A percentile compares a stretch with the other conserved stretches of the same genome.
Evolutionary conservation across 2,797 vertebrate species (phyloP).

Genomic region (Mormyrus proboscirostris): DNA sequence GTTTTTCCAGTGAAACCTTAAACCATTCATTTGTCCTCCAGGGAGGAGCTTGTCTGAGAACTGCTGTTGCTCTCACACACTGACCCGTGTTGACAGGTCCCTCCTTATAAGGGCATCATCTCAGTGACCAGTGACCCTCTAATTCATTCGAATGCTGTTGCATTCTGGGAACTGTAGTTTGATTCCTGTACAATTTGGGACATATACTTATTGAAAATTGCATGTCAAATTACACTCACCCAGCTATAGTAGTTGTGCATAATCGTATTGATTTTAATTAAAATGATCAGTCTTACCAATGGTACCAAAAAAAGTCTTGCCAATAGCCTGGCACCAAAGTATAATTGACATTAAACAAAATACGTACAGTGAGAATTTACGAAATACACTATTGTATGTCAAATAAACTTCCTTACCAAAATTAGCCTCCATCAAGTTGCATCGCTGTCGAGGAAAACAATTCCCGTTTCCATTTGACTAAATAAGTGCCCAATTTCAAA

Average conservation of each 20-base stretch:
- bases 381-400: background rate
- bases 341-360: background rate
- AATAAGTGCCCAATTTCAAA: background rate
- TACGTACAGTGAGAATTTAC: background rate
- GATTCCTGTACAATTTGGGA: background rate
- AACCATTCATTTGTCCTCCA: background rate
- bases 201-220: background rate
- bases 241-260: background rate
- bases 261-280: background rate
- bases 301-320: background rate
- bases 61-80: background rate
- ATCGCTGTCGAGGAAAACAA: background rate
- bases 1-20: background rate
- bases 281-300: background rate
- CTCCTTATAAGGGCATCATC: constrained; percentile 8
- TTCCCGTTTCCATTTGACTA: background rate
- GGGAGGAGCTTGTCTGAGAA: background rate
- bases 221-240: background rate
- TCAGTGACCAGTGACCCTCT: background rate
- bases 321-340: background rate
- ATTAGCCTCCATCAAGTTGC: background rate
- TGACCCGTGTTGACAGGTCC: background rate
- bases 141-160: background rate
- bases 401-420: background rate
- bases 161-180: constrained; percentile 16